Base-by-base conservation (phyloP, 2,888 invertebrate species). In the Ceratothoa steindachneri region DNA sequence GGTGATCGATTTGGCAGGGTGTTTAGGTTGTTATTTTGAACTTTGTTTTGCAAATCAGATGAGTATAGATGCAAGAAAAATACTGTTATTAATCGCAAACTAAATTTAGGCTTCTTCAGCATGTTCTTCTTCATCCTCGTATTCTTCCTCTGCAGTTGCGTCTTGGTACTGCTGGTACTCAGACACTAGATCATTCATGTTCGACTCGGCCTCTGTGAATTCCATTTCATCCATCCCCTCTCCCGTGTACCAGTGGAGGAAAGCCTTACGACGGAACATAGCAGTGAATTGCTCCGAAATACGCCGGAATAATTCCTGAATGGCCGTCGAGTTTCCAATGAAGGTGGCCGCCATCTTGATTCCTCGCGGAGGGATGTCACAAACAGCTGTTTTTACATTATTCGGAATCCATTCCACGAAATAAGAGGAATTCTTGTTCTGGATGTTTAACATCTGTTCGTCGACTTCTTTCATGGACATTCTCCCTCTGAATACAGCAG, bases 331-430 rank as follows among this genome's bases (percentile, higher is more conserved):
- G 86, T 93, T 93, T 70, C 92, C 93, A 83, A 94, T 92, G 84
- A 94, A 94, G 5, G 93, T 94, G 53, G 92, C 91, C 2, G 93
- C 90, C 93, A 93, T 93, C 85, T 92, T 93, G 78, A 93, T 86
- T 68, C 89, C 87, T 82, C 88, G 83, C 82, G 86, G 82, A 68
- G 92, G 91, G 81, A 92, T 92, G 83, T n/a, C n/a, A n/a, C n/a
- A n/a, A n/a, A n/a, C n/a, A n/a, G n/a, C n/a, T n/a, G n/a, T n/a
- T n/a, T n/a, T 92, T 90, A 92, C 91, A 83, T 92, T 92, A 83
- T 90, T 90, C 19, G 91, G 91, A 82, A 91, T 91, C 91, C 91
- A 91, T 85, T 91, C 91, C 1, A 91, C 91, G 84, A 91, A 91
- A 86, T 90, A 91, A 81, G 89, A 88, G 82, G 89, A 90, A 86